Conservation (phyloP, 2,888 invertebrate genomes). For the Tridacna crocea region DNA sequence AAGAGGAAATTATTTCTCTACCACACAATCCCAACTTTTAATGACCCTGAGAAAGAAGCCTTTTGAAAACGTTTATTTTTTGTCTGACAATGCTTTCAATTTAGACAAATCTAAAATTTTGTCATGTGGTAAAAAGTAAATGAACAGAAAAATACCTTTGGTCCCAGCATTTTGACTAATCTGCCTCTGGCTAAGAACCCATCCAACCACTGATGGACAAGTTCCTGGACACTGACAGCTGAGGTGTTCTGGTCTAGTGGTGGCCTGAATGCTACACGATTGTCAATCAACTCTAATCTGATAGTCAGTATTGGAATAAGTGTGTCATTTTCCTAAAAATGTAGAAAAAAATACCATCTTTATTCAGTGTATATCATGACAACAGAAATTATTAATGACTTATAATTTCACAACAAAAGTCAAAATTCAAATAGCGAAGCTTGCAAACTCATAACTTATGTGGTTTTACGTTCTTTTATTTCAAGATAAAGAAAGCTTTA, state of each 20-base stretch:
- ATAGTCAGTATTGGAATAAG: constrained; percentile 81
- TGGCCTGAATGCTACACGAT: constrained; percentile 81
- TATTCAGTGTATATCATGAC: no score
- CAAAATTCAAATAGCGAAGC: no score
- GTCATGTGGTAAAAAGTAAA: background rate
- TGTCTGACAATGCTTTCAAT: no score
- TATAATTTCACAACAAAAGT: no score
- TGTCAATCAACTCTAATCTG: constrained; percentile 83
- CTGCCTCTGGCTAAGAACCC: constrained; percentile 80
- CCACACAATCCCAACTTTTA: no score
- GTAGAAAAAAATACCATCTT: background rate
- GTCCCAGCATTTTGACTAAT: constrained; percentile 81
- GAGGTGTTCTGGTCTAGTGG: constrained; percentile 82
- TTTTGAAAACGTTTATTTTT: no score
- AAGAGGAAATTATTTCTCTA: background rate
- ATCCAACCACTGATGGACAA: constrained; percentile 81
- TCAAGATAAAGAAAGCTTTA: no score
- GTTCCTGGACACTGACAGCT: constrained; percentile 82
- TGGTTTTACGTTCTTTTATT: no score
- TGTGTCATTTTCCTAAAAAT: constrained; percentile 68
- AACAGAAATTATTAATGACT: no score
- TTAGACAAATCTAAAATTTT: no score
- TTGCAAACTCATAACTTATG: no score
- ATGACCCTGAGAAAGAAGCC: no score
- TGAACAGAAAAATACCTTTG: constrained; percentile 70